A percentile compares a stretch with the other conserved stretches of the same genome.
phyloP scores from a whole-genome alignment of 1,140 invertebrate genomes.

The Venustaconcha ellipsiformis region DNA sequence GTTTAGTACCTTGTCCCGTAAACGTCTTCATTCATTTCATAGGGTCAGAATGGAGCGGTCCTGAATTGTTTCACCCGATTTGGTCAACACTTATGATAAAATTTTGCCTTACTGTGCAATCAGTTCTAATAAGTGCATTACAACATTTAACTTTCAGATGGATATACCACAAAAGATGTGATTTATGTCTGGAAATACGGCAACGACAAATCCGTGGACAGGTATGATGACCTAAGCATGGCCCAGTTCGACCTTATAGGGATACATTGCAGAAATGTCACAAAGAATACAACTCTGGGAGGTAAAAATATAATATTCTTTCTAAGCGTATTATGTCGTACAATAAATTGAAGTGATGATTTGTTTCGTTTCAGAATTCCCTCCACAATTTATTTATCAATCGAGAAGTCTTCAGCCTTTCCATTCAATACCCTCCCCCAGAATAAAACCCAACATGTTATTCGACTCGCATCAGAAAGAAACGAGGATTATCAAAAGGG shows the following conservation, averaged over 20 bases:
- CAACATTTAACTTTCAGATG: conserved; percentile 76
- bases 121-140: not conserved
- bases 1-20: not conserved
- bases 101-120: no score
- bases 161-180: conserved; percentile 89
- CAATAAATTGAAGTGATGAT: no score
- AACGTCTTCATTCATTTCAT: not conserved
- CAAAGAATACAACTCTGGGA: conserved; percentile 29
- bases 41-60: not conserved
- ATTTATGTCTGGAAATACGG: conserved; percentile 86
- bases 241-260: conserved; percentile 63
- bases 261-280: conserved; percentile 44
- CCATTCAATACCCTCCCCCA: no score
- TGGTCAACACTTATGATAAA: not conserved
- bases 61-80: not conserved
- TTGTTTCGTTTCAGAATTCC: no score
- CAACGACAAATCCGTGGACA: conserved; percentile 47
- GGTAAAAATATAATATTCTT: conserved; percentile 11
- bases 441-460: no score
- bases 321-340: no score
- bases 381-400: no score
- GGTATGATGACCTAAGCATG: conserved; percentile 59
- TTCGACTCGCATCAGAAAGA: no score
- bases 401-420: no score
- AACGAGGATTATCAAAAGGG: no score